Evolutionary conservation across 2,113 vertebrate genomes (phyloP).

Genomic region (Desmodus rotundus): DNA sequence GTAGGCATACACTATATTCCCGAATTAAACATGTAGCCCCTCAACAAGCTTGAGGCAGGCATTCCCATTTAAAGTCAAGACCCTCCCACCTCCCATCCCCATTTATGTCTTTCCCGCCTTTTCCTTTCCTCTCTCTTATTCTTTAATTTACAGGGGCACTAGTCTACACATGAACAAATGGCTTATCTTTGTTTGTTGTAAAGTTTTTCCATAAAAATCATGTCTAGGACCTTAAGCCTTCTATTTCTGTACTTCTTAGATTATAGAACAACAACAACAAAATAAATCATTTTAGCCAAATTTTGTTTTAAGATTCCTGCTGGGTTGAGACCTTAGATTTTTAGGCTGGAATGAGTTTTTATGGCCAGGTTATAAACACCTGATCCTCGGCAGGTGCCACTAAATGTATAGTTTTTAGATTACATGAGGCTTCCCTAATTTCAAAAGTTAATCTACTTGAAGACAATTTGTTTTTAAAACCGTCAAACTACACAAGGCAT

Average conservation of each 20-base stretch:
- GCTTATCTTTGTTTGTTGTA: conserved; percentile 59
- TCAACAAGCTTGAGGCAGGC: not conserved
- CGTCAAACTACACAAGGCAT: conserved; percentile 59
- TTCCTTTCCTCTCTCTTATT: not conserved
- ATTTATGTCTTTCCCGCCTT: not conserved
- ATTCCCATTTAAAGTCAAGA: not conserved
- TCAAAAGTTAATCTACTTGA: conserved; percentile 57
- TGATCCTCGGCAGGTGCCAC: conserved; percentile 72
- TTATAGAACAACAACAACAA: conserved; percentile 67
- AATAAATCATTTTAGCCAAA: conserved; percentile 68
- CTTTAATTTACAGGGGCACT: not conserved
- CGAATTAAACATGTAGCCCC: too few relatives aligned
- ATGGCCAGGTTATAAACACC: conserved; percentile 76
- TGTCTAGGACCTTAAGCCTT: conserved; percentile 54
- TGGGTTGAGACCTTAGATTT: conserved; percentile 68
- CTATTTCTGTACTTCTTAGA: conserved; percentile 43
- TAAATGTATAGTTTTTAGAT: conserved; percentile 56
- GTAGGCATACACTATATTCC: not conserved
- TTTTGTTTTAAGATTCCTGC: conserved; percentile 70
- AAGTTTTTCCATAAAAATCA: conserved; percentile 61
- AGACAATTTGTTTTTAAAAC: conserved; percentile 42
- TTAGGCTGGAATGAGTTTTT: conserved; percentile 73
- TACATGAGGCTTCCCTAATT: conserved; percentile 56
- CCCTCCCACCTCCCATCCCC: too few relatives aligned
- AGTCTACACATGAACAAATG: not conserved